Evolutionary conservation across 2,113 vertebrate species (phyloP).

Genomic region (Miniopterus natalensis): DNA sequence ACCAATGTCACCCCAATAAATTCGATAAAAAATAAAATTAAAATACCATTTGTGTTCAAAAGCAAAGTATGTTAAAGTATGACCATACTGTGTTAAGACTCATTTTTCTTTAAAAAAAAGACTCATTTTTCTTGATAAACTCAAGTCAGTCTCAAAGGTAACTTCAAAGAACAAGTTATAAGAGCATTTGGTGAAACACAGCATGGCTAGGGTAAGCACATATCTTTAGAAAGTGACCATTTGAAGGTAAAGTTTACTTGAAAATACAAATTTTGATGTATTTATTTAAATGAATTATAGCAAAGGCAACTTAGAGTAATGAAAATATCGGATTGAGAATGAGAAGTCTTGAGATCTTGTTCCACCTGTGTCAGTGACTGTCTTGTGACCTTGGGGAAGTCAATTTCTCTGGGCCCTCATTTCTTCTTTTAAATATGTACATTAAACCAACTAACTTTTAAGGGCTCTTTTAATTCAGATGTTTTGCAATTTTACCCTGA

Average conservation of each 20-base stretch:
- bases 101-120: too few relatives aligned
- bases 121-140: not conserved
- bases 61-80: not conserved
- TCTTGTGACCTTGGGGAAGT: not conserved
- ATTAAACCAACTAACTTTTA: slow-evolving; percentile 43
- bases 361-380: not conserved
- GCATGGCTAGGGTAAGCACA: not conserved
- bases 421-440: slow-evolving; percentile 29
- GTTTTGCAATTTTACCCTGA: not conserved
- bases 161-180: slow-evolving; percentile 16
- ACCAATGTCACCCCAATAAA: too few relatives aligned
- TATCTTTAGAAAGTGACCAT: not conserved
- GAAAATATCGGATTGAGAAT: not conserved
- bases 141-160: not conserved
- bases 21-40: not conserved
- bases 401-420: not conserved
- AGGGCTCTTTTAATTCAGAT: not conserved
- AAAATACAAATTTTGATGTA: not conserved
- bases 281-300: not conserved
- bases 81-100: not conserved
- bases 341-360: not conserved
- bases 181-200: not conserved
- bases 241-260: not conserved
- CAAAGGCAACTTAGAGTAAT: not conserved
- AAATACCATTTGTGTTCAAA: not conserved